Evolutionary conservation across 2,113 vertebrate genomes (phyloP), one percentile per base, ranked within the genome.

Genomic region (Bos javanicus): DNA sequence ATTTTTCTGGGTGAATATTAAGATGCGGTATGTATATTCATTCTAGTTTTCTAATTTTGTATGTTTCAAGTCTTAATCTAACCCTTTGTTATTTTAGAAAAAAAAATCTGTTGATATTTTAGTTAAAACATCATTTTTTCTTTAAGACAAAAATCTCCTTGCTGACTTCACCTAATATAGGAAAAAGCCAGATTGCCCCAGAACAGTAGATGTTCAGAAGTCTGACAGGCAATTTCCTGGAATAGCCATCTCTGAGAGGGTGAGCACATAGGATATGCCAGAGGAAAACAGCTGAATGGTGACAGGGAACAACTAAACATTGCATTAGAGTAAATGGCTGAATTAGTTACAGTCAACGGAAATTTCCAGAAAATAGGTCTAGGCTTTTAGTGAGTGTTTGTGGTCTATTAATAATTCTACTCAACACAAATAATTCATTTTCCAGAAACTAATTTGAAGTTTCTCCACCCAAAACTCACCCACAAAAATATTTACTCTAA

Each of bases 321-420:
- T 92, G 71, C 95, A 96, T 95, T 97, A 92, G 91, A 92, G 91
- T 96, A 94, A 97, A 81, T 95, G 97, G 94, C 56, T 95, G 57
- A 82, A 96, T 95, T 92, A 96, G 91, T 90, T 89, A 76, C 26
- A 90, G 71, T 71, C 60, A 90, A 90, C 0, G 15, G 96, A 96
- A 95, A 96, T 98, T 96, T 96, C 96, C 91, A 96, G 96, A 96
- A 97, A 96, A 94, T 95, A 96, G 91, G 81, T 71, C 56, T 95
- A 84, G 56, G 94, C 89, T 98, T 98, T 98, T 92, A 97, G 97
- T 67, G 81, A 91, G 39, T 82, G 50, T 90, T 39, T 82, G n/a
- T 52, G 78, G 43, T 95, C 64, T 94, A 43, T 76, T 76, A 76
- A 43, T 43, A 88, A 98, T 95, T 95, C 84, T 92, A 76, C 46